Evolutionary conservation across 2,113 vertebrate genomes (phyloP).

Genomic region (Carassius auratus): DNA sequence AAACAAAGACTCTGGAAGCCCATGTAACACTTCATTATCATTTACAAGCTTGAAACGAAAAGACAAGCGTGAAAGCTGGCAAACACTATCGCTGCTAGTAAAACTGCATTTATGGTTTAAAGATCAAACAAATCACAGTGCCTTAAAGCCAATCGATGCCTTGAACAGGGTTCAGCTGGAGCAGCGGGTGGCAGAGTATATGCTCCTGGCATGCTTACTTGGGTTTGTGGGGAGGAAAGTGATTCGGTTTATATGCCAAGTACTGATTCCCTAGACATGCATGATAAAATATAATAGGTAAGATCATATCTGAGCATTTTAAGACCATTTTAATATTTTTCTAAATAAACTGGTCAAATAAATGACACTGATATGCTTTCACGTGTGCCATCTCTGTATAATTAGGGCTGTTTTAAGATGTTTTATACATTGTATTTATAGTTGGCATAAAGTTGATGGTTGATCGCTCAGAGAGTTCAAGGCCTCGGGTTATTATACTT

Average conservation of each 20-base stretch:
- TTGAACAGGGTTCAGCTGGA: background rate
- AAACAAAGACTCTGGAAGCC: conserved; percentile 33
- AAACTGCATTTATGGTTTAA: conserved; percentile 20
- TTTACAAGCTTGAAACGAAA: conserved; percentile 28
- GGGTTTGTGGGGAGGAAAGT: conserved; percentile 12
- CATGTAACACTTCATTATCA: conserved; percentile 30
- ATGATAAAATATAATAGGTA: background rate
- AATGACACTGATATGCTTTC: background rate
- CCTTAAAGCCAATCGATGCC: conserved; percentile 23
- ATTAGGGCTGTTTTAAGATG: background rate
- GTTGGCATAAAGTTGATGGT: conserved; percentile 26
- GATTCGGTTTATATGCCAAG: conserved; percentile 19
- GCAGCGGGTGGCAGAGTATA: conserved; percentile 29
- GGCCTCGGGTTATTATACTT: conserved; percentile 17
- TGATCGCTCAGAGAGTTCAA: conserved; percentile 25
- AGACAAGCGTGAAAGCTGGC: conserved; percentile 32
- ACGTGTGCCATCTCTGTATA: background rate
- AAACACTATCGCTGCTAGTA: conserved; percentile 6
- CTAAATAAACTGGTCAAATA: background rate
- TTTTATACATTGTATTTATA: conserved; percentile 29
- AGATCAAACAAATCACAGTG: conserved; percentile 1
- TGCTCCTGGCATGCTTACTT: conserved; percentile 19
- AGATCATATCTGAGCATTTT: background rate
- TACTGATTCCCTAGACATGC: background rate
- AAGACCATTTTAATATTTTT: background rate